Percentiles rank a stretch among this genome's conserved stretches.
Evolutionary conservation across 2,888 invertebrate species (phyloP).

Genomic region (Drosophila stalkeri): DNA sequence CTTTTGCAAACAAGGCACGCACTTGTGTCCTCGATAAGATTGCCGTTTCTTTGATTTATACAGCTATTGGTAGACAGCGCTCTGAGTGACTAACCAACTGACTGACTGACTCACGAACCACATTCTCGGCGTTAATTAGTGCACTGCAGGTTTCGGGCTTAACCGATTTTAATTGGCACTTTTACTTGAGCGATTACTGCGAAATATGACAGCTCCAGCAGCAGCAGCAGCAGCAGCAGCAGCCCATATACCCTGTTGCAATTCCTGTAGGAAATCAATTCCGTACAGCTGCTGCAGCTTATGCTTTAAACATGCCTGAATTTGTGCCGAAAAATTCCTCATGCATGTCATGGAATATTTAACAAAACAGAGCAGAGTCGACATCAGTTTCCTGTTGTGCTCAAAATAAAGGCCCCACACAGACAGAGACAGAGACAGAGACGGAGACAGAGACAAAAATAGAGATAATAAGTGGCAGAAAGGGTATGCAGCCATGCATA

Average conservation of each 20-base stretch:
- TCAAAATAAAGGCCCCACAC: slow-evolving; percentile 22
- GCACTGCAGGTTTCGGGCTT: slow-evolving; percentile 47
- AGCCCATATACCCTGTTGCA: slow-evolving; percentile 35
- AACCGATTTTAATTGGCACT: slow-evolving; percentile 73
- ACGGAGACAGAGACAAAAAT: neutral
- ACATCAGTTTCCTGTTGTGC: slow-evolving; percentile 58
- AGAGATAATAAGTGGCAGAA: slow-evolving; percentile 11
- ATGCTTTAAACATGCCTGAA: slow-evolving; percentile 38
- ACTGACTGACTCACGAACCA: slow-evolving; percentile 25
- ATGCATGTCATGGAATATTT: slow-evolving; percentile 63
- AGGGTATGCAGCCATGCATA: slow-evolving; percentile 39
- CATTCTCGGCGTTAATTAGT: slow-evolving; percentile 69
- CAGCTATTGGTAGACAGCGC: slow-evolving; percentile 47
- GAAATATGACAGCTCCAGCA: slow-evolving; percentile 66
- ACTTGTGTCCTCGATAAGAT: slow-evolving; percentile 75
- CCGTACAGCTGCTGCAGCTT: slow-evolving; percentile 36
- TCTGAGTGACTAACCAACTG: slow-evolving; percentile 48
- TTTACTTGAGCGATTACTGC: slow-evolving; percentile 66
- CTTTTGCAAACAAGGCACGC: slow-evolving; percentile 72
- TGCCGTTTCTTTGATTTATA: slow-evolving; percentile 65
- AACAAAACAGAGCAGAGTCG: slow-evolving; percentile 50
- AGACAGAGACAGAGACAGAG: slow-evolving; percentile 2
- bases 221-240: neutral
- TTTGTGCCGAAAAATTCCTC: slow-evolving; percentile 48
- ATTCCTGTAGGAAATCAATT: slow-evolving; percentile 36